Base-by-base conservation (phyloP, 2,797 vertebrate genomes). In the Acanthis flammea region DNA sequence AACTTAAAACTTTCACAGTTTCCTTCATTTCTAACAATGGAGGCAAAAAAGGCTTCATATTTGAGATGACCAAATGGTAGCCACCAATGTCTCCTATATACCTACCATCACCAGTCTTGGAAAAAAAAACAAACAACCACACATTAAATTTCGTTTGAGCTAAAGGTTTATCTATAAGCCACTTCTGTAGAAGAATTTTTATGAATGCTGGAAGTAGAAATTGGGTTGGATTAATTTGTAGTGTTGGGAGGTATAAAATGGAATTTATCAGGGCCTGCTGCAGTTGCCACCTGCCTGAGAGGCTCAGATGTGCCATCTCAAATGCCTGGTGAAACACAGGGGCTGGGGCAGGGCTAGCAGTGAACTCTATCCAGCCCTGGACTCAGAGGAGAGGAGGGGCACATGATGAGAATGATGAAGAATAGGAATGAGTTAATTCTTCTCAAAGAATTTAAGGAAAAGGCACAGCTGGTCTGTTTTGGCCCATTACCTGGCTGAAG, bases 41-140 rank as follows among this genome's bases (percentile, higher is more conserved):
- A 86, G 33, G 33, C 28, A 68, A 8, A 79, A 79, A 9, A 77
- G 58, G 10, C 19, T 90, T 55, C 16, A 7, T 37, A 42, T 35
- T 19, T 51, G n/a, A 91, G 39, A 61, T 51, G 10, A 47, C 27
- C 75, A 73, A 54, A 70, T 35, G 37, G 78, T 33, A 44, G 12
- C 5, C 31, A 65, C 5, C 16, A n/a, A 7, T 7, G 41, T 45
- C 42, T 71, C 54, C 42, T 68, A 14, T 6, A 42, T 6, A 70
- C 18, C 25, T 41, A 44, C 14, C 5, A 23, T 35, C n/a, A 27
- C 5, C 15, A 25, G 3, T 19, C 25, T 28, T 24, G 4, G 47
- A 60, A 79, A 76, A 58, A 73, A 58, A n/a, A 0, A 0, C 1
- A 39, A 39, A 39, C 6, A 39, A 39, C 39, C 12, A 45, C n/a